Percentiles rank a stretch among this genome's conserved stretches.
Evolutionary conservation across 2,888 invertebrate species (phyloP).

Genomic region (Tachina fera): DNA sequence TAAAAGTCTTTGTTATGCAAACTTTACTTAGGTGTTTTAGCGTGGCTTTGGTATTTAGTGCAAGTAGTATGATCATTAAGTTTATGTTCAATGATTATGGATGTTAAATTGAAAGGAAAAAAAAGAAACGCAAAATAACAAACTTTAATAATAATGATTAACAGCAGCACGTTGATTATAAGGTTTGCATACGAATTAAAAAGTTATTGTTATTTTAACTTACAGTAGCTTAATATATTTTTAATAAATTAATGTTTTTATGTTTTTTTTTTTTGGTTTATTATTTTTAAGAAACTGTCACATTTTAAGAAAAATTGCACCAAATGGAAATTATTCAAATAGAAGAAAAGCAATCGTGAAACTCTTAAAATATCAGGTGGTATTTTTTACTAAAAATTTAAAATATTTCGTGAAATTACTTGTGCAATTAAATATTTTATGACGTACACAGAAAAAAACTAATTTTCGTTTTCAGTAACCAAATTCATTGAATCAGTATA

Average conservation of each 20-base stretch:
- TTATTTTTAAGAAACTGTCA: constrained; percentile 12
- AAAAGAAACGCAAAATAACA: constrained; percentile 5
- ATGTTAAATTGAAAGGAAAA: constrained; percentile 10
- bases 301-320: not conserved
- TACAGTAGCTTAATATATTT: constrained; percentile 34
- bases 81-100: constrained; percentile 63
- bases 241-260: not conserved
- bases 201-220: constrained; percentile 31
- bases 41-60: constrained; percentile 27
- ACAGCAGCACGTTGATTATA: constrained; percentile 32
- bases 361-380: too few relatives aligned
- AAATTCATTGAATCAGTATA: too few relatives aligned
- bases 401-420: too few relatives aligned
- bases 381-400: too few relatives aligned
- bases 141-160: constrained; percentile 58
- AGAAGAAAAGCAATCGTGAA: too few relatives aligned
- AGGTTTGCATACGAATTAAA: constrained; percentile 19
- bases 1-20: constrained; percentile 7
- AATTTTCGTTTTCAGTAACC: too few relatives aligned
- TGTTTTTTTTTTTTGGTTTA: not conserved
- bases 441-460: too few relatives aligned
- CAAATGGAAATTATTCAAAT: not conserved
- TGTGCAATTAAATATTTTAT: too few relatives aligned
- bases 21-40: not conserved
- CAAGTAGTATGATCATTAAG: constrained; percentile 58